These are phyloP conservation scores for Dascyllus trimaculatus DNA, from an alignment of 2,113 vertebrate genomes.

Conservation along the genomic window DNA sequence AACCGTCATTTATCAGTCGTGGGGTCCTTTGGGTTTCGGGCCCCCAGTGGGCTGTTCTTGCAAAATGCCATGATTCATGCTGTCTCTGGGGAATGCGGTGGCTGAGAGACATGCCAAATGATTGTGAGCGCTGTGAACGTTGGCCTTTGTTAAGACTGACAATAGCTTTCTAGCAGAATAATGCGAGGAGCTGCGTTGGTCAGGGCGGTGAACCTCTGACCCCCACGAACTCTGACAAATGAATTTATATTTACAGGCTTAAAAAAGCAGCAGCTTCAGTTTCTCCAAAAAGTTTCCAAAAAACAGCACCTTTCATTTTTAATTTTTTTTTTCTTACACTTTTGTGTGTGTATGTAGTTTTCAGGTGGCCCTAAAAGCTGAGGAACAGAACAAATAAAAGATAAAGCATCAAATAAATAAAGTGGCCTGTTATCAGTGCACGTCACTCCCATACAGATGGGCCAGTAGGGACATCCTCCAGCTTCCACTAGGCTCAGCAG, in stretches of 20 bases:
- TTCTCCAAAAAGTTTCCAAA: background rate
- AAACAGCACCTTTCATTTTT: background rate
- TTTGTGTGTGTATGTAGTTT: background rate
- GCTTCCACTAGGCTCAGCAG: too few relatives aligned
- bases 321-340: background rate
- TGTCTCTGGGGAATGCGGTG: background rate
- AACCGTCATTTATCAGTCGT: background rate
- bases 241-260: background rate
- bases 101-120: background rate
- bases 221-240: background rate
- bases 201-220: slow-evolving; percentile 7
- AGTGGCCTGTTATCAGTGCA: too few relatives aligned
- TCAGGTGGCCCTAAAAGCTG: background rate
- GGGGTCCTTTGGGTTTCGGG: background rate
- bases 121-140: background rate
- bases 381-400: too few relatives aligned
- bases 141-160: slow-evolving; percentile 16
- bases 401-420: too few relatives aligned
- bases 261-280: background rate
- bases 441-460: too few relatives aligned
- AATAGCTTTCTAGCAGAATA: slow-evolving; percentile 14
- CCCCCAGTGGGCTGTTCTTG: background rate
- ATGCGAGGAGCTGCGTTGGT: background rate
- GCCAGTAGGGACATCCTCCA: too few relatives aligned
- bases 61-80: background rate